Evolutionary conservation across 2,113 vertebrate species (phyloP).

Genomic region (Alexandromys fortis): DNA sequence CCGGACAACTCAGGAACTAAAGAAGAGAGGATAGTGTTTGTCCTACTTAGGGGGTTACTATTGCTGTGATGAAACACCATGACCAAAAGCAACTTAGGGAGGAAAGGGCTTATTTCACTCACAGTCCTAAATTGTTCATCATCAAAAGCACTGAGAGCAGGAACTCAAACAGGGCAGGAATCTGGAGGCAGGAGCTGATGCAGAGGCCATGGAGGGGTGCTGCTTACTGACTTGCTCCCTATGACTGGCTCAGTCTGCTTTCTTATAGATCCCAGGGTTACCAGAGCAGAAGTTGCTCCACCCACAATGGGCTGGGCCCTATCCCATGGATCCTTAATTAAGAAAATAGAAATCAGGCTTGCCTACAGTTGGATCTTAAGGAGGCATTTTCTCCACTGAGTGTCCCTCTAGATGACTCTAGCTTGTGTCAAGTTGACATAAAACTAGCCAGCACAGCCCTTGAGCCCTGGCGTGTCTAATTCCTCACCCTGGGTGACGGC

Average conservation of each 20-base stretch:
- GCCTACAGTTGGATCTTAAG: neutral
- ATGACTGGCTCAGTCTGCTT: neutral
- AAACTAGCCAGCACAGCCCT: neutral
- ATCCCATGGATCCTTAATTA: neutral
- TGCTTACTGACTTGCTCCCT: neutral
- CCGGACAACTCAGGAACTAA: neutral
- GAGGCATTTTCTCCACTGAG: neutral
- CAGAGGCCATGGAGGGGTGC: neutral
- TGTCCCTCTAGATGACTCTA: neutral
- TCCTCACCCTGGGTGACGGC: too few relatives aligned
- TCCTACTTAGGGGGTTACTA: neutral
- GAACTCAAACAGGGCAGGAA: neutral
- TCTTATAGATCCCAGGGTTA: neutral
- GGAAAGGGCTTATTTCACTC: neutral
- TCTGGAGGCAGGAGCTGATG: neutral
- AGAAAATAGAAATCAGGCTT: neutral
- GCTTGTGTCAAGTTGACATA: neutral
- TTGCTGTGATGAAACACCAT: neutral
- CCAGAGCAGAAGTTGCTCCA: neutral
- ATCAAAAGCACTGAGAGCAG: neutral
- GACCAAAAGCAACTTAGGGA: neutral
- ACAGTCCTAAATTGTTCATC: neutral
- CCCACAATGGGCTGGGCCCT: neutral
- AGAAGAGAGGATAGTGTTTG: neutral
- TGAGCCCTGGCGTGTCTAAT: neutral